These are phyloP conservation scores for Muntiacus reevesi DNA, from an alignment of 2,113 vertebrate genomes.

Conservation along the genomic window DNA sequence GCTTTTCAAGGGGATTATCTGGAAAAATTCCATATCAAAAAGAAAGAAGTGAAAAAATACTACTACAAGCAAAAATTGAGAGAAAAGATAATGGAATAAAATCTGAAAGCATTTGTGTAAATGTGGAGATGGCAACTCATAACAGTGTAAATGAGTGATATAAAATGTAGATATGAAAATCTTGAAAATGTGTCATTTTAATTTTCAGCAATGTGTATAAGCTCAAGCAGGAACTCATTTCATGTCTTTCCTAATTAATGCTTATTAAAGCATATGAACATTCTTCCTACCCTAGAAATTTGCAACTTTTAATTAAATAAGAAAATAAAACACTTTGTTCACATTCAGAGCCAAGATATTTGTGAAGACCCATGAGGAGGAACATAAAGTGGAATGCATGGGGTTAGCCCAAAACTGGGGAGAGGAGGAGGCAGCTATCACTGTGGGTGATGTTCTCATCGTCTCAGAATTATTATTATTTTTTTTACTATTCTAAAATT, in stretches of 20 bases:
- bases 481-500: background rate
- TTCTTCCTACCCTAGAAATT: background rate
- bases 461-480: background rate
- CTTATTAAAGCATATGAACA: background rate
- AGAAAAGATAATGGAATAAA: background rate
- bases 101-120: background rate
- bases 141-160: background rate
- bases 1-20: background rate
- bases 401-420: background rate
- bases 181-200: background rate
- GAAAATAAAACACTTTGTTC: background rate
- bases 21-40: constrained; percentile 12
- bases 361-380: background rate
- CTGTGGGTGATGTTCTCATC: background rate
- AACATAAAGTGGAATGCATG: background rate
- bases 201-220: background rate
- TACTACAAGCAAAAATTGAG: background rate
- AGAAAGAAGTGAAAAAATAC: background rate
- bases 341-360: background rate
- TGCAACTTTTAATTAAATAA: background rate
- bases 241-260: constrained; percentile 7
- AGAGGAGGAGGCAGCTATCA: background rate
- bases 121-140: background rate
- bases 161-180: background rate
- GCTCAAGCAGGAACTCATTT: background rate